Conservation (phyloP, 2,113 vertebrate species). For the Oceanites oceanicus region DNA sequence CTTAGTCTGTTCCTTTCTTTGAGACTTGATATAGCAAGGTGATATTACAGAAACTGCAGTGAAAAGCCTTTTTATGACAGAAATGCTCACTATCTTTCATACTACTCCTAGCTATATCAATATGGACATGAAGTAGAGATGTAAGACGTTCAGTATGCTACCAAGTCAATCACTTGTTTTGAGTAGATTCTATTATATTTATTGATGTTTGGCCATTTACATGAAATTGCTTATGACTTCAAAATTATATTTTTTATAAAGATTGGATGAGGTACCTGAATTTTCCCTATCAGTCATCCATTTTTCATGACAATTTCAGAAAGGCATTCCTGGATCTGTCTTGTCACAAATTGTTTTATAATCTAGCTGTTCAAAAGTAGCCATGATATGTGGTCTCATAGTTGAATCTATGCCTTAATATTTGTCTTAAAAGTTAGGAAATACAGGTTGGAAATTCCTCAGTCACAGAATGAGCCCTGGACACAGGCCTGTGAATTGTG, state of each 20-base stretch:
- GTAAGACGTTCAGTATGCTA: background rate
- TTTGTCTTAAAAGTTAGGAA: background rate
- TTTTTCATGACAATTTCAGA: background rate
- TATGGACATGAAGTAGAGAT: background rate
- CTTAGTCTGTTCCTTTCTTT: background rate
- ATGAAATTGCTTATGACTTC: background rate
- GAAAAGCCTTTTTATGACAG: background rate
- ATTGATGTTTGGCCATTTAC: background rate
- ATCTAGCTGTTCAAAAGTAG: background rate
- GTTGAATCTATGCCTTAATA: background rate
- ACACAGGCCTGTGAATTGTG: background rate
- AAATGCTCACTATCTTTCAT: background rate
- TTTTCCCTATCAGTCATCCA: background rate
- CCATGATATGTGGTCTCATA: background rate
- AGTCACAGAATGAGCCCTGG: background rate
- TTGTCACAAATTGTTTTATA: background rate
- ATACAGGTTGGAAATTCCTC: background rate
- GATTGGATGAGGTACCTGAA: background rate
- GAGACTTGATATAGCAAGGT: background rate
- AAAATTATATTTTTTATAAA: background rate
- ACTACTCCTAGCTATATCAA: background rate
- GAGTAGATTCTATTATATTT: background rate
- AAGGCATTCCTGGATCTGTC: background rate
- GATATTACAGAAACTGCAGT: background rate
- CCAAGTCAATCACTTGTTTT: background rate